Evolutionary conservation across 2,797 vertebrate genomes (phyloP).

Genomic region (Rhyacichthys aspro): DNA sequence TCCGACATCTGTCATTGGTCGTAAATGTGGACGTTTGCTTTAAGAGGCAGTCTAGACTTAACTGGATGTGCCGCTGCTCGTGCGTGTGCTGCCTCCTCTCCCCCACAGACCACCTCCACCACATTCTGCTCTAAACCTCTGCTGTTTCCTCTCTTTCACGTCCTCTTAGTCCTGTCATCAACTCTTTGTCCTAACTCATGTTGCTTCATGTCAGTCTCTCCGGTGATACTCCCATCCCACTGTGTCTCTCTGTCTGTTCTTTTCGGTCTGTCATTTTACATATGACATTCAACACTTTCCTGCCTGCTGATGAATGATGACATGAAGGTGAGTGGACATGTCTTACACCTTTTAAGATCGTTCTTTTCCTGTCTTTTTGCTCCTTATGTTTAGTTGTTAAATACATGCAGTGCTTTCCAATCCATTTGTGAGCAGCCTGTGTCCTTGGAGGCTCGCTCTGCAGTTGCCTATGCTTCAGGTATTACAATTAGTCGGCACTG

Average conservation of each 20-base stretch:
- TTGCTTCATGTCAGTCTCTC: slow-evolving; percentile 38
- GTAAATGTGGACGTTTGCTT: slow-evolving; percentile 71
- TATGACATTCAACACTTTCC: slow-evolving; percentile 47
- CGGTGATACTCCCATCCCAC: slow-evolving; percentile 23
- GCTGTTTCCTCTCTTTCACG: no score
- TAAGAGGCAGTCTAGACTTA: slow-evolving; percentile 80
- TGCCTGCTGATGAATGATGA: slow-evolving; percentile 52
- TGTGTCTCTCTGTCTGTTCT: slow-evolving; percentile 19
- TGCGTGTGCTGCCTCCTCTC: slow-evolving; percentile 30
- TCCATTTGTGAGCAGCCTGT: slow-evolving; percentile 35
- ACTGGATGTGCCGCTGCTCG: slow-evolving; percentile 51
- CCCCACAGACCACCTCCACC: slow-evolving; percentile 63
- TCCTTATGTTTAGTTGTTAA: no score
- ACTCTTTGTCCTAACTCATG: slow-evolving; percentile 27
- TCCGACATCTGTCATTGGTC: slow-evolving; percentile 64
- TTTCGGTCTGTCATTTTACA: slow-evolving; percentile 16
- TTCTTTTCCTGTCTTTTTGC: not conserved
- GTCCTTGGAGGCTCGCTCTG: slow-evolving; percentile 53
- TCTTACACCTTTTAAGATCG: not conserved
- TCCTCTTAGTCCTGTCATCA: slow-evolving; percentile 54
- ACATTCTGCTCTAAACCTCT: slow-evolving; percentile 60
- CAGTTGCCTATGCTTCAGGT: slow-evolving; percentile 57
- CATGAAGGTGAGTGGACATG: slow-evolving; percentile 79
- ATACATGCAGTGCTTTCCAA: slow-evolving; percentile 27
- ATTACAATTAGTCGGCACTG: slow-evolving; percentile 49